phyloP scores from a whole-genome alignment of 2,113 vertebrate species.

The Gnathonemus echidnorhynchus region DNA sequence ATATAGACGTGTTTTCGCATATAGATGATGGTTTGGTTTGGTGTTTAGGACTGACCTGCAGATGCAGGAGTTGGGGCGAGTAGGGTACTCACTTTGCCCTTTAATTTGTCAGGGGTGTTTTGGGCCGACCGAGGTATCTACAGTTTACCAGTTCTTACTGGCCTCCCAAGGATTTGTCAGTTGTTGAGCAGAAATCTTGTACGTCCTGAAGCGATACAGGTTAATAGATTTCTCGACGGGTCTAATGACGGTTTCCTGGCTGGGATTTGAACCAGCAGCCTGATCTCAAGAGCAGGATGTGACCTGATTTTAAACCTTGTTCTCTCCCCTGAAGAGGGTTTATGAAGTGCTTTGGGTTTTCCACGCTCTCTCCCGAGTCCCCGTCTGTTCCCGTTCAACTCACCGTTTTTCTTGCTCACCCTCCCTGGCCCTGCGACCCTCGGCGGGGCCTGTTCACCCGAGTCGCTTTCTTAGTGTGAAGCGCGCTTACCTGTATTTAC shows the following conservation, averaged over 20 bases:
- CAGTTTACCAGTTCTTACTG: neutral
- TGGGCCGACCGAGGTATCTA: neutral
- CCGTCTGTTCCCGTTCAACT: neutral
- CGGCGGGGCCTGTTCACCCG: neutral
- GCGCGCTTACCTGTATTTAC: neutral
- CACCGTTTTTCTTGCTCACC: neutral
- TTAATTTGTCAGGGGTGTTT: neutral
- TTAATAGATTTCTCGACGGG: neutral
- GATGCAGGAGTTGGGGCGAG: neutral
- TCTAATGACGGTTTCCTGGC: neutral
- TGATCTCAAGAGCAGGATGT: neutral
- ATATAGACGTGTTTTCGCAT: neutral
- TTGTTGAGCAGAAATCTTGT: neutral
- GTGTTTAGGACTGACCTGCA: neutral
- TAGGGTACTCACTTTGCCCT: neutral
- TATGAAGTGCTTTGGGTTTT: neutral
- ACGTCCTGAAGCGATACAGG: neutral
- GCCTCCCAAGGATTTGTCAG: neutral
- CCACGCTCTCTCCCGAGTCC: neutral
- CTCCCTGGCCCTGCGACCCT: neutral
- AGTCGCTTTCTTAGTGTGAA: constrained; percentile 1
- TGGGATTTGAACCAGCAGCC: neutral
- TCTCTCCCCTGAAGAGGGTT: neutral
- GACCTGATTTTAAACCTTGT: neutral
- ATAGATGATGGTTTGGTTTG: neutral